Conservation (phyloP, 2,113 vertebrate species). For the Chiloscyllium plagiosum region DNA sequence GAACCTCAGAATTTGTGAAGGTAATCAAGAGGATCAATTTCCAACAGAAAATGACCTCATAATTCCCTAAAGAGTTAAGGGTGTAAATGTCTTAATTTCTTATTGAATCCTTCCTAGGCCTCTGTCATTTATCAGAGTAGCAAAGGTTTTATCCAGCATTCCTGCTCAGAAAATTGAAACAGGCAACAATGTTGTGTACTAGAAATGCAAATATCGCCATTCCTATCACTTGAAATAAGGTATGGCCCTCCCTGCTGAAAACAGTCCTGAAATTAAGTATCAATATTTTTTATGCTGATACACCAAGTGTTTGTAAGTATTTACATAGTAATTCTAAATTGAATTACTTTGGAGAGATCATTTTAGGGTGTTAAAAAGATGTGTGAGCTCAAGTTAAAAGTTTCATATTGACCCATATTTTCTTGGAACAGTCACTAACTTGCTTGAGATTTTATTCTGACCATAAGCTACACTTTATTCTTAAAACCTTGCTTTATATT, state of each 20-base stretch:
- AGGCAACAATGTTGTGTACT: not conserved
- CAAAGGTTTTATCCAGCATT: not conserved
- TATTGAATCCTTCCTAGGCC: not conserved
- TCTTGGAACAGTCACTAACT: not conserved
- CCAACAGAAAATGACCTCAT: not conserved
- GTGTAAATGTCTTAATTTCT: not conserved
- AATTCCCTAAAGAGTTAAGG: not conserved
- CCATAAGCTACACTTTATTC: not conserved
- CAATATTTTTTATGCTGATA: not conserved
- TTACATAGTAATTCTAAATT: not conserved
- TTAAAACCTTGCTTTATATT: not conserved
- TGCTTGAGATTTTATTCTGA: not conserved
- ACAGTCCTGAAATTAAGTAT: not conserved
- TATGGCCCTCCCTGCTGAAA: not conserved
- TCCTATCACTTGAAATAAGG: not conserved
- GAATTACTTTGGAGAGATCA: not conserved
- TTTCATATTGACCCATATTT: not conserved
- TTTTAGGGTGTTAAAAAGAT: not conserved
- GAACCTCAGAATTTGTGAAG: not conserved
- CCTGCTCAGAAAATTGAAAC: not conserved
- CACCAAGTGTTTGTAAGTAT: not conserved
- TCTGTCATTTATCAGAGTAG: not conserved
- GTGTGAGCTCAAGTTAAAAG: not conserved
- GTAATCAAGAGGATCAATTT: not conserved
- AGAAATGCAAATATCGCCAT: not conserved